phyloP scores from a whole-genome alignment of 2,888 invertebrate species.

The Hirudinaria manillensis region DNA sequence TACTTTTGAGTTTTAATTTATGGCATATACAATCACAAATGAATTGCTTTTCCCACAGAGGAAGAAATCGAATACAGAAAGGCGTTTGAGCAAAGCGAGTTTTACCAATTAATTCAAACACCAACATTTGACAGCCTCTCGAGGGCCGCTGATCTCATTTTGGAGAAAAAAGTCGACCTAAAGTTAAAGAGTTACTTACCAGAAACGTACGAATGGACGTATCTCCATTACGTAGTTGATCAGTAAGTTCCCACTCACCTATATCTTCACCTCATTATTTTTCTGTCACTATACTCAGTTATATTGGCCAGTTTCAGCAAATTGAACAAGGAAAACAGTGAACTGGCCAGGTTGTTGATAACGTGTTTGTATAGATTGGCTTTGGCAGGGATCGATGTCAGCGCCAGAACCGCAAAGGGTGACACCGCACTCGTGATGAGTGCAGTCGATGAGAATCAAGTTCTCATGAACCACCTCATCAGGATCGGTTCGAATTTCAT shows the following conservation, averaged over 20 bases:
- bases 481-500: conserved; percentile 38
- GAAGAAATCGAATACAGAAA: conserved; percentile 19
- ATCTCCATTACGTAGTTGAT: conserved; percentile 41
- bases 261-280: background rate
- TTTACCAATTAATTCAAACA: conserved; percentile 37
- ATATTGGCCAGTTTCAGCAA: background rate
- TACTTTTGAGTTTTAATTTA: background rate
- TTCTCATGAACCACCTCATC: conserved; percentile 42
- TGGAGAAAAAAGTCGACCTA: conserved; percentile 38
- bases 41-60: conserved; percentile 9
- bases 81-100: conserved; percentile 40
- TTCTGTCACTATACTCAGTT: background rate
- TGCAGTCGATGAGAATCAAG: conserved; percentile 37
- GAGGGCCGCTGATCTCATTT: conserved; percentile 39
- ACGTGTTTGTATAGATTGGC: conserved; percentile 42
- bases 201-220: conserved; percentile 40
- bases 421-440: conserved; percentile 34
- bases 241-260: conserved; percentile 31
- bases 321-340: conserved; percentile 32
- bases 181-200: conserved; percentile 34
- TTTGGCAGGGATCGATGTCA: conserved; percentile 42
- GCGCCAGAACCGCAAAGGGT: conserved; percentile 40
- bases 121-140: conserved; percentile 37
- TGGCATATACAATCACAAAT: background rate
- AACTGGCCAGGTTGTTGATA: conserved; percentile 38